Evolutionary conservation across 2,113 vertebrate species (phyloP).

Genomic region (Ceyx melanurus): DNA sequence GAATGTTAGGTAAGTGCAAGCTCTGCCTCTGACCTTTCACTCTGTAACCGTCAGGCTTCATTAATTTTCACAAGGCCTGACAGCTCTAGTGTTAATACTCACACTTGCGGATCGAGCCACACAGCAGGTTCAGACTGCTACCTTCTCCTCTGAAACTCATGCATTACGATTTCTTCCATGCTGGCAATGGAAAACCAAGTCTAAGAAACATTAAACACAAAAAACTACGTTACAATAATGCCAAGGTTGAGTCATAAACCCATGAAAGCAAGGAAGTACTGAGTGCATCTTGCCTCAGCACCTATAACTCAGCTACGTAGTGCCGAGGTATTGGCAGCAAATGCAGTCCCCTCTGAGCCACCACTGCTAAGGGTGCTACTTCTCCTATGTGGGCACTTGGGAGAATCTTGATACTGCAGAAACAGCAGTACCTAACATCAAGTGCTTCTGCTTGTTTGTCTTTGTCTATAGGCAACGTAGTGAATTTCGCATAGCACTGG

Average conservation of each 20-base stretch:
- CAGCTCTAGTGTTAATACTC: slow-evolving; percentile 80
- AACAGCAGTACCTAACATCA: rapidly evolving
- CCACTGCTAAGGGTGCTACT: not conserved
- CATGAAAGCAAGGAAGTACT: slow-evolving; percentile 64
- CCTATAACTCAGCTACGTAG: rapidly evolving
- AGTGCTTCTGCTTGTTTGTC: not conserved
- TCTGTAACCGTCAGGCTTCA: slow-evolving; percentile 80
- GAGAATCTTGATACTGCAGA: not conserved
- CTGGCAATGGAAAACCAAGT: slow-evolving; percentile 84
- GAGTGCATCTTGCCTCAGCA: not conserved
- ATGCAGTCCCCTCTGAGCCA: not conserved
- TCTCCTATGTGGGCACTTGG: not conserved
- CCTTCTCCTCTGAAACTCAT: slow-evolving; percentile 83
- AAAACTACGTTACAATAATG: slow-evolving; percentile 80
- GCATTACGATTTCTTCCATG: slow-evolving; percentile 82
- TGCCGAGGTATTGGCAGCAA: not conserved
- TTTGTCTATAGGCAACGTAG: rapidly evolving
- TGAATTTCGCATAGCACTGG: rapidly evolving
- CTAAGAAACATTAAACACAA: slow-evolving; percentile 85
- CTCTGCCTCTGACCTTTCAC: slow-evolving; percentile 79
- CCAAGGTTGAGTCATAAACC: slow-evolving; percentile 66
- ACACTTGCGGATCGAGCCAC: slow-evolving; percentile 83
- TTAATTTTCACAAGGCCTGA: slow-evolving; percentile 81
- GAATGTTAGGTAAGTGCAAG: slow-evolving; percentile 72
- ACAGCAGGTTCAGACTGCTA: slow-evolving; percentile 80